Percentiles rank a stretch among this genome's conserved stretches.
These are phyloP conservation scores for Crambe crambe DNA, from an alignment of 37 sponge, comb jelly and placozoan species.

Conservation along the genomic window DNA sequence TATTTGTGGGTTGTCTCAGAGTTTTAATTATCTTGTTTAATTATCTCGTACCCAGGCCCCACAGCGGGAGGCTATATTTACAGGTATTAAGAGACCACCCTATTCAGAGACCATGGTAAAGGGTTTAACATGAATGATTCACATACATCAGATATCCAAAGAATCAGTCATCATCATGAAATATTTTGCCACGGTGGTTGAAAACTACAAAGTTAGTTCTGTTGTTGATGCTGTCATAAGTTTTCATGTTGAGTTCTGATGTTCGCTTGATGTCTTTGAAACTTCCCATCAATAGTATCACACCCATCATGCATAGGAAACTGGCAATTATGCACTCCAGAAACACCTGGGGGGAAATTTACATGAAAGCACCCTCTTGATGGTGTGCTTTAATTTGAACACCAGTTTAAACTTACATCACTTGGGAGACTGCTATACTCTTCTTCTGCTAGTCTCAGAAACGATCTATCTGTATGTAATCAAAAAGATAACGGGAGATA, in stretches of 20 bases:
- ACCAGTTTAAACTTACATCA: conserved; percentile 47
- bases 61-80: too few species aligned
- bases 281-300: conserved; percentile 35
- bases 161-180: too few species aligned
- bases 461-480: conserved; percentile 57
- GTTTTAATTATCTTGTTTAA: too few species aligned
- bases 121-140: too few species aligned
- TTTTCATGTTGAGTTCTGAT: conserved; percentile 57
- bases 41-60: too few species aligned
- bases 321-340: conserved; percentile 60
- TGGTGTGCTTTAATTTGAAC: not conserved
- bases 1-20: too few species aligned
- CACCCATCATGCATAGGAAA: conserved; percentile 43
- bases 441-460: conserved; percentile 64
- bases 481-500: not conserved
- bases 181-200: conserved; percentile 60
- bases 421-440: conserved; percentile 62
- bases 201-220: conserved; percentile 62
- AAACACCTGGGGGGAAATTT: conserved; percentile 38
- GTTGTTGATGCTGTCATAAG: conserved; percentile 46
- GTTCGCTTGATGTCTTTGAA: conserved; percentile 59
- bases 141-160: too few species aligned
- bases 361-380: too few species aligned
- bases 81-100: too few species aligned
- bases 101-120: too few species aligned